phyloP scores from a whole-genome alignment of 2,113 vertebrate genomes.

The Zosterops borbonicus region DNA sequence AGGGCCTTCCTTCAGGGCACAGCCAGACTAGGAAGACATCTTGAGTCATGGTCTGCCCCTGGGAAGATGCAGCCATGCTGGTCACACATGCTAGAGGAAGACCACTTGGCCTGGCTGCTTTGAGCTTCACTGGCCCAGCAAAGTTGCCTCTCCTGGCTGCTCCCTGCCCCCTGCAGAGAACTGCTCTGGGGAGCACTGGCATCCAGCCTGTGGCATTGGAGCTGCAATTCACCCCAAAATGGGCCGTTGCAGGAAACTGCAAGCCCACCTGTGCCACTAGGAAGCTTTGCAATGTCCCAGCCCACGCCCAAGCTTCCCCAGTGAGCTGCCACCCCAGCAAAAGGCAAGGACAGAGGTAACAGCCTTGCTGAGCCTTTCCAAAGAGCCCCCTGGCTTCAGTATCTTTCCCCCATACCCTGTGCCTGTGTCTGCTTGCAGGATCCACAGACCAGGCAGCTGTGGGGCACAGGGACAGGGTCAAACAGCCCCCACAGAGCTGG shows the following conservation, averaged over 20 bases:
- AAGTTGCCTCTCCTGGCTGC: neutral
- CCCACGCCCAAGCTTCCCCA: neutral
- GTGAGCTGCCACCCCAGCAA: neutral
- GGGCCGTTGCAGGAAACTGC: rapidly evolving
- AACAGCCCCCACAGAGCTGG: neutral
- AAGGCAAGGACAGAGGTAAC: neutral
- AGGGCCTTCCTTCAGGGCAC: neutral
- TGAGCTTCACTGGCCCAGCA: neutral
- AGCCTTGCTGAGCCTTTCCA: neutral
- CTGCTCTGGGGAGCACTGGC: neutral
- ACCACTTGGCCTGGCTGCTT: neutral
- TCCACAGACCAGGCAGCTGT: rapidly evolving
- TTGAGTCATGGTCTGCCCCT: neutral
- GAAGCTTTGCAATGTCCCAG: neutral
- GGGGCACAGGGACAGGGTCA: neutral
- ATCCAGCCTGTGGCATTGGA: rapidly evolving
- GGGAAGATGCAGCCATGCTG: neutral
- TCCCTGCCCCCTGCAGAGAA: neutral
- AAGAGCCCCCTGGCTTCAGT: neutral
- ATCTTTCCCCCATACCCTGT: neutral
- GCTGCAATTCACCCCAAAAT: neutral
- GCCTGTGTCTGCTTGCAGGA: neutral
- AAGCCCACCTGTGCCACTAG: neutral
- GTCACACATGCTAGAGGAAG: neutral
- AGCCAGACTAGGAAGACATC: rapidly evolving